Conservation (phyloP, 2,113 vertebrate species). For the Melanerpes aurifrons region DNA sequence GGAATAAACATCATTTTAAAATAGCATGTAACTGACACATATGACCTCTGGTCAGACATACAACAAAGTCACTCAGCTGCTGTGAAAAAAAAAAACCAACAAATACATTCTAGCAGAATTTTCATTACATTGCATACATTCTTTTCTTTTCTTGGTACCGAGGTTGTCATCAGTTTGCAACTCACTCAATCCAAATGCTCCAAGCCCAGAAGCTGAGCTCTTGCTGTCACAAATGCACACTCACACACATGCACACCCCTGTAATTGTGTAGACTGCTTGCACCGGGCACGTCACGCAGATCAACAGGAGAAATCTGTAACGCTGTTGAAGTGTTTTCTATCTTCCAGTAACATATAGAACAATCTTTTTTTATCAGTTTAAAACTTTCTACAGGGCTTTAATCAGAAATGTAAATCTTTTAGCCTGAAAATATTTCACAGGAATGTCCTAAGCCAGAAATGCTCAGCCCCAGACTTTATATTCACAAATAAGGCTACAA, state of each 20-base stretch:
- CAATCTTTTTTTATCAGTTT: not conserved
- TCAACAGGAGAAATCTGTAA: not conserved
- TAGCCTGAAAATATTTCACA: not conserved
- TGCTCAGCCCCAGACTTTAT: not conserved
- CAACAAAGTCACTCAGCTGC: not conserved
- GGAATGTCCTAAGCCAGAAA: not conserved
- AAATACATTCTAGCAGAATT: not conserved
- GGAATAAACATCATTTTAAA: not conserved
- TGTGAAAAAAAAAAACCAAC: not conserved
- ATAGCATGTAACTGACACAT: not conserved
- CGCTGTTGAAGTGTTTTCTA: not conserved
- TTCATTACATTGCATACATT: not conserved
- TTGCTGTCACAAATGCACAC: not conserved
- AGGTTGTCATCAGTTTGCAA: not conserved
- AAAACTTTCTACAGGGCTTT: not conserved
- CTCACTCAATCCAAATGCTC: not conserved
- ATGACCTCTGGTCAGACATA: not conserved
- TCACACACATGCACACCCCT: rapidly evolving
- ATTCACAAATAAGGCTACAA: not conserved
- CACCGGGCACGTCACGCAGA: rapidly evolving
- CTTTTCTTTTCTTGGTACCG: not conserved
- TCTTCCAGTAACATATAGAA: not conserved
- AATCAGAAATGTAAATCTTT: not conserved
- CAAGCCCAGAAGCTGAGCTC: not conserved
- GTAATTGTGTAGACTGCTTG: not conserved